Evolutionary conservation across 2,113 vertebrate genomes (phyloP), one percentile per base, ranked within the genome.

Genomic region (Thalassoma bifasciatum): DNA sequence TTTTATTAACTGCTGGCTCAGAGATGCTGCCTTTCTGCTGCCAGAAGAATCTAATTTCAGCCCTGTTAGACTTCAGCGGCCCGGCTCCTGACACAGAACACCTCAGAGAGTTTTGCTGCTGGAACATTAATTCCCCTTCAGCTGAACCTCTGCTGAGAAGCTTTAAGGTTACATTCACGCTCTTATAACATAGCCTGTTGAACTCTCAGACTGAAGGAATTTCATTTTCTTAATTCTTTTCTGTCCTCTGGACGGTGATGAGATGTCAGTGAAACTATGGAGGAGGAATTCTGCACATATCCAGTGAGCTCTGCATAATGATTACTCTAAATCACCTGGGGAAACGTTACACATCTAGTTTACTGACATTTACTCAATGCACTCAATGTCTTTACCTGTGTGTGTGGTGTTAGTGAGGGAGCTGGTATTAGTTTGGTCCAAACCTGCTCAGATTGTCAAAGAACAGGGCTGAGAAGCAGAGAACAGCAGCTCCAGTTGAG

Each of bases 1-100:
- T 71, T 19, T 59, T 52, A 53, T 68, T 67, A 77, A 77, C 44
- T 21, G 2, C 36, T 5, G 21, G 14, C 56, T 21, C 49, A 56
- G n/a, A 46, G 50, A 46, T 0, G 17, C 42, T 21, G 67, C 46
- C 13, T 54, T 53, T 81, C 54, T 12, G 11, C 49, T 42, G 66
- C 40, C 59, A 36, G 46, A 76, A 59, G 65, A 78, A 65, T 78
- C 46, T 46, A 1, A 65, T 77, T 59, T 70, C 59, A 64, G 10
- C 44, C 66, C 24, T 17, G 59, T 70, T 64, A 58, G 59, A 54
- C 42, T 44, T 24, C 14, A 24, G 50, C 58, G 12, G 2, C 56
- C 49, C 61, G 2, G 44, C 42, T 59, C 24, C n/a, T 46, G 54
- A 67, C 63, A 37, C 62, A 4, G 4, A 44, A 40, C 37, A 46